Evolutionary conservation across 2,888 invertebrate species (phyloP).

Genomic region (Eristalis pertinax): DNA sequence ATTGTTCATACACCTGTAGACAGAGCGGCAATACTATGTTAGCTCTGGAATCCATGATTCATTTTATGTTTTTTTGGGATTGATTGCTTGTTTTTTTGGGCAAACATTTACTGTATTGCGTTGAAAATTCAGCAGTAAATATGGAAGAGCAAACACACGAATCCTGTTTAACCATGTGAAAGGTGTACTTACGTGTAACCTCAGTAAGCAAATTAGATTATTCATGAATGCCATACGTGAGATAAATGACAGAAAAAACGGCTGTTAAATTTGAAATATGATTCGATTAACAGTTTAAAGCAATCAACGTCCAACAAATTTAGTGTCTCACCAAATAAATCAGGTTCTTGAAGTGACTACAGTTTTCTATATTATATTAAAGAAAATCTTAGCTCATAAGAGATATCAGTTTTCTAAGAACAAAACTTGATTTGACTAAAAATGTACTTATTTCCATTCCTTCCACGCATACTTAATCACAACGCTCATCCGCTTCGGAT

Average conservation of each 20-base stretch:
- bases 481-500: not conserved
- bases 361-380: not conserved
- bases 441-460: not conserved
- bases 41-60: not conserved
- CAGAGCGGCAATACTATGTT: not conserved
- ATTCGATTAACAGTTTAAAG: not conserved
- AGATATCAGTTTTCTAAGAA: not conserved
- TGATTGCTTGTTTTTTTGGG: not conserved
- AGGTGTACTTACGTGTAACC: not conserved
- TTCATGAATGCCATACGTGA: not conserved
- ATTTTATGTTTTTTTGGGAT: not conserved
- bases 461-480: not conserved
- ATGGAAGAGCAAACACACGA: not conserved
- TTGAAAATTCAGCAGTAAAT: not conserved
- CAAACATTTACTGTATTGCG: not conserved
- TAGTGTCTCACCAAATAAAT: not conserved
- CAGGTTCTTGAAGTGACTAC: not conserved
- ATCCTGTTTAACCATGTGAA: not conserved
- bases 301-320: not conserved
- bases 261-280: no score
- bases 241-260: not conserved
- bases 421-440: not conserved
- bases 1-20: constrained; percentile 26
- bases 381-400: no score
- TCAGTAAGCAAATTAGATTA: not conserved